These are phyloP conservation scores for Nematolebias whitei DNA, from an alignment of 2,113 vertebrate species.

Conservation along the genomic window DNA sequence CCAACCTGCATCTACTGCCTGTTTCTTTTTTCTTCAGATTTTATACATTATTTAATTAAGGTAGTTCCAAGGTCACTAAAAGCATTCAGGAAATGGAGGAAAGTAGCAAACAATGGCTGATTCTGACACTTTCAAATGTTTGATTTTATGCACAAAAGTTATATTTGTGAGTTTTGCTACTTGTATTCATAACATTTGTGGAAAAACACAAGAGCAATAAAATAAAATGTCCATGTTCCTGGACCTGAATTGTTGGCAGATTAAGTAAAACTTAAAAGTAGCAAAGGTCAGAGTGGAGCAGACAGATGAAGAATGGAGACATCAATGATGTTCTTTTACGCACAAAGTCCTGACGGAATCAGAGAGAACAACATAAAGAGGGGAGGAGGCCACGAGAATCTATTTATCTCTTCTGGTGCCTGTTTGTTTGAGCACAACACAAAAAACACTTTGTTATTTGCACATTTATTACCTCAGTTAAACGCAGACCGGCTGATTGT, in stretches of 20 bases:
- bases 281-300: constrained; percentile 57
- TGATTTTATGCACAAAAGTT: background rate
- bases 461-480: background rate
- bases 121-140: background rate
- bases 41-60: no score
- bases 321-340: constrained; percentile 68
- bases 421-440: background rate
- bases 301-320: constrained; percentile 68
- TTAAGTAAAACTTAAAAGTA: constrained; percentile 66
- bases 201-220: constrained; percentile 55
- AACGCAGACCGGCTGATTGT: background rate
- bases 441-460: background rate
- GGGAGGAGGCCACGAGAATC: constrained; percentile 12
- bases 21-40: no score
- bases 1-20: no score
- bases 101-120: no score
- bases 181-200: background rate
- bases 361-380: constrained; percentile 39
- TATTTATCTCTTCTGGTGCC: background rate
- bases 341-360: constrained; percentile 58
- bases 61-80: no score
- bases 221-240: constrained; percentile 70
- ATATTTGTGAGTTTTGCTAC: constrained; percentile 23
- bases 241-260: constrained; percentile 62
- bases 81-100: no score